A percentile compares a stretch with the other conserved stretches of the same genome.
These are phyloP conservation scores for Bombycilla garrulus DNA, from an alignment of 2,113 vertebrate species.

Conservation along the genomic window DNA sequence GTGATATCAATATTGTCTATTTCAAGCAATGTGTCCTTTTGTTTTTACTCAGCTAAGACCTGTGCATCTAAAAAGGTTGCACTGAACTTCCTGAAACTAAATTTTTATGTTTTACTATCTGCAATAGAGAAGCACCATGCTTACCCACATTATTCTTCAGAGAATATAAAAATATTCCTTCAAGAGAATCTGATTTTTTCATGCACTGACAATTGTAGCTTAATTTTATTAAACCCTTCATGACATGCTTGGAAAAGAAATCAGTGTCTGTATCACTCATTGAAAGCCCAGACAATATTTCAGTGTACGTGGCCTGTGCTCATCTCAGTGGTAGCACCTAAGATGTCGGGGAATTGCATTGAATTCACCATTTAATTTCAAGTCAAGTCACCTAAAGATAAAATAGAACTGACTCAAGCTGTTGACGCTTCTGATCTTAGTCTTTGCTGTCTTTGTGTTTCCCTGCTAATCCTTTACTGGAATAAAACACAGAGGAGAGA, in stretches of 20 bases:
- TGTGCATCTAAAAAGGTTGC: background rate
- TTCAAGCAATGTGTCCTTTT: background rate
- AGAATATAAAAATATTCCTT: background rate
- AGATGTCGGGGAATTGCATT: background rate
- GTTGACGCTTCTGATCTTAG: background rate
- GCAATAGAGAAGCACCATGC: background rate
- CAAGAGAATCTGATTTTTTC: background rate
- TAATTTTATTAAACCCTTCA: background rate
- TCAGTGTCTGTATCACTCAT: background rate
- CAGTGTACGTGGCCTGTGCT: rapidly evolving
- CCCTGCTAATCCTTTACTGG: background rate
- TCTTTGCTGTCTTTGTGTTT: background rate
- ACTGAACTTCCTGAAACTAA: background rate
- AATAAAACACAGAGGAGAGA: background rate
- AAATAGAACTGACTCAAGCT: background rate
- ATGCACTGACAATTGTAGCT: background rate
- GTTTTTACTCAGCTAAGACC: background rate
- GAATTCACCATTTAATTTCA: background rate
- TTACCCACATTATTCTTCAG: background rate
- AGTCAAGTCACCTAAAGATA: background rate
- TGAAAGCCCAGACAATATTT: background rate
- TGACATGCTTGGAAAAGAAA: background rate
- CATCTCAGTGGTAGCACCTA: background rate
- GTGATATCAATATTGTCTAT: background rate
- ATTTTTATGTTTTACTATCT: background rate